Conservation (phyloP, 2,797 vertebrate genomes). For the Alcedo atthis region DNA sequence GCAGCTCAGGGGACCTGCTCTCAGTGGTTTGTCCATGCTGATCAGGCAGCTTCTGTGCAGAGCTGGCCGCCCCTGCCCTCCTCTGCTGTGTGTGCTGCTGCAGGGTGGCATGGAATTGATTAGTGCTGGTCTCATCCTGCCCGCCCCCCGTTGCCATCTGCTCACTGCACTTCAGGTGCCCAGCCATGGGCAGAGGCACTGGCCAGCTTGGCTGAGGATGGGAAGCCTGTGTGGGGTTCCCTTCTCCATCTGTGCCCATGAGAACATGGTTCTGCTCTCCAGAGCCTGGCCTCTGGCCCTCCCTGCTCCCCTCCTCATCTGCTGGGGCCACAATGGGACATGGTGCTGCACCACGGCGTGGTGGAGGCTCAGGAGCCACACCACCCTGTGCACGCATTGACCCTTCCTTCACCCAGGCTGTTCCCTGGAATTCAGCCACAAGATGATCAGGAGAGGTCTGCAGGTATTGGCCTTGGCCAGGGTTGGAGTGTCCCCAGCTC, state of each 20-base stretch:
- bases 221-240: accelerated
- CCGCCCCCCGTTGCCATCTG: background rate
- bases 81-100: accelerated
- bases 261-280: accelerated
- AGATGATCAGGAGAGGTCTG: background rate
- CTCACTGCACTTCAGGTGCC: accelerated
- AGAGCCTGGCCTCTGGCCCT: accelerated
- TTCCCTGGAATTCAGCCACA: background rate
- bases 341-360: accelerated
- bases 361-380: background rate
- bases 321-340: accelerated
- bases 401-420: background rate
- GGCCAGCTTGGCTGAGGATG: accelerated
- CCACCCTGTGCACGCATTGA: accelerated
- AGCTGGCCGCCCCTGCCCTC: accelerated
- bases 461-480: background rate
- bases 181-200: background rate
- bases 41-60: accelerated
- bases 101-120: background rate
- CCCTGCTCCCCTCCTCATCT: background rate
- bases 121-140: background rate
- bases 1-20: accelerated
- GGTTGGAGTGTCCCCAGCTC: accelerated
- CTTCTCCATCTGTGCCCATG: accelerated
- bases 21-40: accelerated